These are phyloP conservation scores for Micronisus gabar DNA, from an alignment of 2,113 vertebrate genomes.

Conservation along the genomic window DNA sequence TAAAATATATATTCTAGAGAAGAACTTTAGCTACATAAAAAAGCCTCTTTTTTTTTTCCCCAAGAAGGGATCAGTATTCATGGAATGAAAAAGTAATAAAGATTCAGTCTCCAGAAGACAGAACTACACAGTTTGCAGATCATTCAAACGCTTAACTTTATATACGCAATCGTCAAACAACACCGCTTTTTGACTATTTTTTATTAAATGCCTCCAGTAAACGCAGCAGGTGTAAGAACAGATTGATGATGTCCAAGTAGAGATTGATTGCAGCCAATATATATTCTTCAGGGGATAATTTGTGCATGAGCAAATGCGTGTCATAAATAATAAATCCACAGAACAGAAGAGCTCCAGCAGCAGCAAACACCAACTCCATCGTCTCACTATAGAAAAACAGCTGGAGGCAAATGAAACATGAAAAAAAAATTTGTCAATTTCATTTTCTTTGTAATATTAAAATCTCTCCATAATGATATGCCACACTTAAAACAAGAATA, in stretches of 20 bases:
- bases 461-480: background rate
- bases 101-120: background rate
- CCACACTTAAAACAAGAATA: background rate
- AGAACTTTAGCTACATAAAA: background rate
- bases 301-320: constrained; percentile 91
- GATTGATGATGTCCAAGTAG: constrained; percentile 94
- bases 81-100: background rate
- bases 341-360: constrained; percentile 87
- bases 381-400: constrained; percentile 87
- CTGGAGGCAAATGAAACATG: constrained; percentile 64
- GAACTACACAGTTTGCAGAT: background rate
- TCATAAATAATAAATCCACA: constrained; percentile 97
- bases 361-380: constrained; percentile 81
- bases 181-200: constrained; percentile 69
- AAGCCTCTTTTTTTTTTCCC: background rate
- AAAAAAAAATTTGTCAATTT: background rate
- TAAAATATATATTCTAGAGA: background rate
- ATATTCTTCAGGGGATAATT: constrained; percentile 93
- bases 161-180: background rate
- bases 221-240: constrained; percentile 89
- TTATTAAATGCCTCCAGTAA: constrained; percentile 89
- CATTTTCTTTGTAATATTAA: background rate
- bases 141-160: background rate
- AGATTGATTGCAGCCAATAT: constrained; percentile 91
- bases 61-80: background rate